These are phyloP conservation scores for Phalacrocorax aristotelis DNA, from an alignment of 2,113 vertebrate species.

Conservation along the genomic window DNA sequence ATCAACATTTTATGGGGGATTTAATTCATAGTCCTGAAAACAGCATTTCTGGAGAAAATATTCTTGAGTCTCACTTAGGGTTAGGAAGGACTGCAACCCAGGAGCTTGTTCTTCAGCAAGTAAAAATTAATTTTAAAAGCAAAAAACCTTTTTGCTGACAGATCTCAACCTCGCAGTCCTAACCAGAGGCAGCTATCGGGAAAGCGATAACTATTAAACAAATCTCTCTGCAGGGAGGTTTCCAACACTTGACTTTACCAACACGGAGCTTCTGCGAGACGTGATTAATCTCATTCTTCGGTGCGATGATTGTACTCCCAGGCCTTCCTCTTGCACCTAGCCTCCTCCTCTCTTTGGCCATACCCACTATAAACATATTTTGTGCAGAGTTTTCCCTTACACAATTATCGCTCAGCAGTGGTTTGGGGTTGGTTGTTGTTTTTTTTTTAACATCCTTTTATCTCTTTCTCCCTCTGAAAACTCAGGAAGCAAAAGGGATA, in stretches of 20 bases:
- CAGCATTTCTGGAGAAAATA: not conserved
- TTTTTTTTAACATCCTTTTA: not conserved
- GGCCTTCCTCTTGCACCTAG: not conserved
- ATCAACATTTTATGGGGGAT: not conserved
- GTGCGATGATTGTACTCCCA: fast-evolving
- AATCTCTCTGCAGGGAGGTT: not conserved
- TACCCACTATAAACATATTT: not conserved
- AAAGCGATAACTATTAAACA: not conserved
- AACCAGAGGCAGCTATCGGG: not conserved
- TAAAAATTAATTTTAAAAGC: not conserved
- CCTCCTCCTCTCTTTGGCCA: not conserved
- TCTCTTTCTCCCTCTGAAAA: not conserved
- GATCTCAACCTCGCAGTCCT: not conserved
- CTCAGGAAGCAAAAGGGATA: slow-evolving; percentile 8
- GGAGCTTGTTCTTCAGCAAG: not conserved
- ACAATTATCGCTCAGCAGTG: not conserved
- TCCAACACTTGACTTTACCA: not conserved
- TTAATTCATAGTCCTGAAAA: not conserved
- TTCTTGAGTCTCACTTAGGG: not conserved
- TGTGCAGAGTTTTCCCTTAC: not conserved
- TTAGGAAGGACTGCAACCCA: not conserved
- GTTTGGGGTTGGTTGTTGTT: not conserved
- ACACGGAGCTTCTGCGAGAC: fast-evolving
- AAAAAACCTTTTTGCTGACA: not conserved
- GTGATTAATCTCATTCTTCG: not conserved